Evolutionary conservation across 1,140 invertebrate genomes (phyloP).

Genomic region (Calephelis virginiensis): DNA sequence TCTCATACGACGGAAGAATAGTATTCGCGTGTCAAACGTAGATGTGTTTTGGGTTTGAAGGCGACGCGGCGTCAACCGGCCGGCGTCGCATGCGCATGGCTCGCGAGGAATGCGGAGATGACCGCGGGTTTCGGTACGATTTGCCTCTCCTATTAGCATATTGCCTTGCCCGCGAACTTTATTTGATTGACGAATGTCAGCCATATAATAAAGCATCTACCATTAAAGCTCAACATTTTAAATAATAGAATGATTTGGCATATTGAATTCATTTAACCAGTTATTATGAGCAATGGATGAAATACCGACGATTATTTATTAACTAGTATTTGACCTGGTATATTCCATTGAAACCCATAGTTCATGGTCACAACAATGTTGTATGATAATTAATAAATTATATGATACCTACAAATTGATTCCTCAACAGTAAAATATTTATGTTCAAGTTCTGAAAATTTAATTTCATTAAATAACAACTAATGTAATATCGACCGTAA

Average conservation of each 20-base stretch:
- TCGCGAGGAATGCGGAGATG: conserved; percentile 67
- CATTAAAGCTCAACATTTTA: conserved; percentile 24
- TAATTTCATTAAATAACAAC: not conserved
- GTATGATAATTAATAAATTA: not conserved
- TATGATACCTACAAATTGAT: conserved; percentile 12
- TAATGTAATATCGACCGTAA: too few relatives aligned
- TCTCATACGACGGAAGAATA: conserved; percentile 6
- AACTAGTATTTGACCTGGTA: not conserved
- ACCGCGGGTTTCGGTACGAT: conserved; percentile 52
- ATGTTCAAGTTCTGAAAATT: not conserved
- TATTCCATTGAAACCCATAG: not conserved
- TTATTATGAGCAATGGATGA: not conserved
- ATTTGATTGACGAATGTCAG: conserved; percentile 21
- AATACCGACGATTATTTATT: conserved; percentile 4
- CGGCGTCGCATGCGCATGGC: conserved; percentile 39
- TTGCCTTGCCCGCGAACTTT: conserved; percentile 37
- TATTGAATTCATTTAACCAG: not conserved
- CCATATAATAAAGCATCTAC: conserved; percentile 7
- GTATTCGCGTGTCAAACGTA: conserved; percentile 5
- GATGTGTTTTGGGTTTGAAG: conserved; percentile 18
- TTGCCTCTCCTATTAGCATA: conserved; percentile 59
- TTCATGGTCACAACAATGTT: not conserved
- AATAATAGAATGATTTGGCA: conserved; percentile 24
- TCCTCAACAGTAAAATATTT: conserved; percentile 8
- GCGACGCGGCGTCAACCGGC: conserved; percentile 36